A percentile compares a stretch with the other conserved stretches of the same genome.
phyloP scores from a whole-genome alignment of 2,888 invertebrate genomes.

The Sipha maydis region DNA sequence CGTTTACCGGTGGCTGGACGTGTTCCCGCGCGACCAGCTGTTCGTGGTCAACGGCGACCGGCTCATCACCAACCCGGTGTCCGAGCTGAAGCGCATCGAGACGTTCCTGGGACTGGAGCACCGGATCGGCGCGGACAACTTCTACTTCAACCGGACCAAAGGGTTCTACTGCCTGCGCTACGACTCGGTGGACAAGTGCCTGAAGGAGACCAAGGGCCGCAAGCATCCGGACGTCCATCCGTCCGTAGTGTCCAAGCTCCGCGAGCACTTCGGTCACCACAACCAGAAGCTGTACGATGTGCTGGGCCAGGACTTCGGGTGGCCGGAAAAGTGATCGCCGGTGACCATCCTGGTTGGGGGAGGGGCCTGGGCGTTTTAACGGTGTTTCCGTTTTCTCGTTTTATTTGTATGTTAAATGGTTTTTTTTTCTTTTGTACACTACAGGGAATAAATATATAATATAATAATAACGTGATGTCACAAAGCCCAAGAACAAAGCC shows the following conservation, averaged over 20 bases:
- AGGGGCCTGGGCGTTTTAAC: no score
- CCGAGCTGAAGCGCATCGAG: slow-evolving; percentile 87
- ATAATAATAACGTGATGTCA: neutral
- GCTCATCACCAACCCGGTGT: slow-evolving; percentile 88
- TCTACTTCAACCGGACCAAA: slow-evolving; percentile 92
- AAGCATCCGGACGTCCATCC: slow-evolving; percentile 78
- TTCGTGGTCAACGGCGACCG: slow-evolving; percentile 94
- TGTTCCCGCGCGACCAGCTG: slow-evolving; percentile 90
- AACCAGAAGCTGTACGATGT: slow-evolving; percentile 92
- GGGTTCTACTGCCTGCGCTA: slow-evolving; percentile 75
- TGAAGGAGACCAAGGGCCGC: slow-evolving; percentile 83
- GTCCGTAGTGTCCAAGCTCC: slow-evolving; percentile 79
- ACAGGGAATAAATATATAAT: neutral
- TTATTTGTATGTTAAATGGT: neutral
- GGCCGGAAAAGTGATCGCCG: slow-evolving; percentile 83
- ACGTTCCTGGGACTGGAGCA: slow-evolving; percentile 75
- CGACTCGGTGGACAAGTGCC: slow-evolving; percentile 76
- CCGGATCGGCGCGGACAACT: slow-evolving; percentile 82
- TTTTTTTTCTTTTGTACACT: neutral
- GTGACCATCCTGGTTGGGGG: neutral
- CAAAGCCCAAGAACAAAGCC: no score
- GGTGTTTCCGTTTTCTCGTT: neutral
- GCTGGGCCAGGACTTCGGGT: slow-evolving; percentile 91
- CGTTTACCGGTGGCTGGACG: slow-evolving; percentile 90
- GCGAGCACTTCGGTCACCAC: slow-evolving; percentile 87